A percentile compares a stretch with the other conserved stretches of the same genome.
Conservation (phyloP, 2,797 vertebrate genomes). For the Mormyrops attenuatus region DNA sequence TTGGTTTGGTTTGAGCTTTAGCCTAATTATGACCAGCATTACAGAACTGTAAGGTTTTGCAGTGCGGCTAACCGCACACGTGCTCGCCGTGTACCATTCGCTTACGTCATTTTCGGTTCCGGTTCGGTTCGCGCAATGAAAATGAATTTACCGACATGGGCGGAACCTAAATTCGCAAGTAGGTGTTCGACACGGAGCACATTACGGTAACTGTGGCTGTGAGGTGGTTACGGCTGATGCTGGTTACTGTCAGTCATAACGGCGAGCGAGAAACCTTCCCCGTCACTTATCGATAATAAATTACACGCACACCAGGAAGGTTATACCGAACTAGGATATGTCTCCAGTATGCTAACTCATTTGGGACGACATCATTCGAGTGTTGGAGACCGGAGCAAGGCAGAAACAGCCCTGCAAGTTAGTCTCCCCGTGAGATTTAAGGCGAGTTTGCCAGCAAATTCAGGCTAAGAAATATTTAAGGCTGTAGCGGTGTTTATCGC, state of each 20-base stretch:
- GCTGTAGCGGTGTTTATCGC: neutral
- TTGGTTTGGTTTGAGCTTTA: neutral
- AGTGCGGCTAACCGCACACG: neutral
- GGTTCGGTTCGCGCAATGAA: neutral
- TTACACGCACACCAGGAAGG: neutral
- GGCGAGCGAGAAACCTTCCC: neutral
- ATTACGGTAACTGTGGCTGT: neutral
- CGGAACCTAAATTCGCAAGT: neutral
- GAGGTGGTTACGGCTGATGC: neutral
- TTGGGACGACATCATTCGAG: neutral
- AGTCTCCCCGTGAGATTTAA: neutral
- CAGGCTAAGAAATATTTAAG: neutral
- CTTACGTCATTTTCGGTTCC: neutral
- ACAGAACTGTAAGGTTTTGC: neutral
- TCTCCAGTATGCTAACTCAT: neutral
- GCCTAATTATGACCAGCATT: neutral
- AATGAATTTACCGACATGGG: neutral
- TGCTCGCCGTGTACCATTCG: neutral
- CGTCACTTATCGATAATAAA: neutral
- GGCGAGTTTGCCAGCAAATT: neutral
- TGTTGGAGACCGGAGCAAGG: neutral
- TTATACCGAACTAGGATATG: neutral
- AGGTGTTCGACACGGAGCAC: neutral
- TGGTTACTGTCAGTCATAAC: neutral
- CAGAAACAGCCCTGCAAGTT: neutral